phyloP scores from a whole-genome alignment of 2,797 vertebrate genomes.

The Melanotaenia parkinsoni region DNA sequence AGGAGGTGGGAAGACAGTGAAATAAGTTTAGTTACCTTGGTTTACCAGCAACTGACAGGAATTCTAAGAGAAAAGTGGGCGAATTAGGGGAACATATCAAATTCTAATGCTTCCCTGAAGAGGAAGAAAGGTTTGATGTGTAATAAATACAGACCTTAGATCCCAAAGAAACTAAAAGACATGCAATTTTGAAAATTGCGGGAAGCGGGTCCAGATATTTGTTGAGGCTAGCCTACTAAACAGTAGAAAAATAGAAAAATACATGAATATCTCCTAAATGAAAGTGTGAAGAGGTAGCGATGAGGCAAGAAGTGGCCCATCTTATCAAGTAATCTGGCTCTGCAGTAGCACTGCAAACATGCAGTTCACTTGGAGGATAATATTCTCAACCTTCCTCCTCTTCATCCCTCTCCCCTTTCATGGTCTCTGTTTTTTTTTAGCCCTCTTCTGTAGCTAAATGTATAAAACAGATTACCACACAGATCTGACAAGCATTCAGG shows the following conservation, averaged over 20 bases:
- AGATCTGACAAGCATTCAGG: slow-evolving; percentile 39
- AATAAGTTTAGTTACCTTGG: background rate
- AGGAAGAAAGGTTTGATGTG: background rate
- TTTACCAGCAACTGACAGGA: background rate
- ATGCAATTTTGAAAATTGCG: too few species aligned
- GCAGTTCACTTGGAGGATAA: slow-evolving; percentile 42
- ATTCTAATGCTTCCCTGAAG: background rate
- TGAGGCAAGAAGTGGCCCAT: slow-evolving; percentile 16
- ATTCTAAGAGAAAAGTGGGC: background rate
- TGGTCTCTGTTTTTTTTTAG: slow-evolving; percentile 12
- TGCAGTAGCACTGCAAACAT: slow-evolving; percentile 55
- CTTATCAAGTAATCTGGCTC: slow-evolving; percentile 53
- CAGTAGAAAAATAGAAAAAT: background rate
- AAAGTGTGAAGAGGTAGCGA: slow-evolving; percentile 18
- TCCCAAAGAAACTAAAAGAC: background rate
- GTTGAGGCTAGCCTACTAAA: too few species aligned
- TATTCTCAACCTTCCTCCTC: slow-evolving; percentile 48
- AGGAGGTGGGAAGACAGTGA: slow-evolving; percentile 17
- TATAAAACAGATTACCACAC: slow-evolving; percentile 5
- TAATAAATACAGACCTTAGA: background rate
- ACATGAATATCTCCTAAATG: background rate
- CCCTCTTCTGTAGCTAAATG: slow-evolving; percentile 7
- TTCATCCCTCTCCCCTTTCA: slow-evolving; percentile 9
- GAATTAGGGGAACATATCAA: background rate
- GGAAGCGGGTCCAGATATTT: too few species aligned